Evolutionary conservation across 1,140 invertebrate species (phyloP).

Genomic region (Philotrypesis tridentata): DNA sequence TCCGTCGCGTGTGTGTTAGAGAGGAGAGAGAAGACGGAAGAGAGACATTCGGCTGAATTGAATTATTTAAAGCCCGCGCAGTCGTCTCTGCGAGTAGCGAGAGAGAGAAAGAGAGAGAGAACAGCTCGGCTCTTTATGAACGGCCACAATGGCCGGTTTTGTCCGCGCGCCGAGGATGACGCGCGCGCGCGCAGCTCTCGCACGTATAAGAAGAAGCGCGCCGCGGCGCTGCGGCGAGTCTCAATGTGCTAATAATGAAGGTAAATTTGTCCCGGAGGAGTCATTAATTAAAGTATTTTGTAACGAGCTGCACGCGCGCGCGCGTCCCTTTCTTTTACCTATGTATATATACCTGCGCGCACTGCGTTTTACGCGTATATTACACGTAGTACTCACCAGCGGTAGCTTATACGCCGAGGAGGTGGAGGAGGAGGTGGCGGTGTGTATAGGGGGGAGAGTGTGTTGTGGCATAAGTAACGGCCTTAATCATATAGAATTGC

Average conservation of each 20-base stretch:
- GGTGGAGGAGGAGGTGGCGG: neutral
- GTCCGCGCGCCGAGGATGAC: slow-evolving; percentile 51
- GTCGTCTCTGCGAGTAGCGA: no score
- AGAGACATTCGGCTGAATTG: slow-evolving; percentile 69
- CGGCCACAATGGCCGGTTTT: slow-evolving; percentile 69
- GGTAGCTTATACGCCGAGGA: neutral
- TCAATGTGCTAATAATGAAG: slow-evolving; percentile 70
- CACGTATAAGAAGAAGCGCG: neutral
- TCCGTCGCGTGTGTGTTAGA: no score
- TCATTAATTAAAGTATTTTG: slow-evolving; percentile 73
- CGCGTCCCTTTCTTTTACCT: slow-evolving; percentile 48
- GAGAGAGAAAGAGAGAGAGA: neutral
- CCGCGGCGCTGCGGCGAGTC: slow-evolving; percentile 46
- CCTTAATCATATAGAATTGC: slow-evolving; percentile 67
- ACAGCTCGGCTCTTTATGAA: slow-evolving; percentile 52
- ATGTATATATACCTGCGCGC: neutral
- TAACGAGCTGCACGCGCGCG: slow-evolving; percentile 59
- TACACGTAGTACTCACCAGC: slow-evolving; percentile 18
- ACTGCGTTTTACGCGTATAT: neutral
- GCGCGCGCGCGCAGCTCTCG: neutral
- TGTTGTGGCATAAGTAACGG: slow-evolving; percentile 59
- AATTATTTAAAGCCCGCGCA: slow-evolving; percentile 69
- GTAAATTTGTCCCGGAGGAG: slow-evolving; percentile 69
- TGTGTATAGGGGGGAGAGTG: no score
- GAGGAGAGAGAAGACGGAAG: neutral